phyloP scores from a whole-genome alignment of 2,113 vertebrate genomes.

The Tangachromis dhanisi region DNA sequence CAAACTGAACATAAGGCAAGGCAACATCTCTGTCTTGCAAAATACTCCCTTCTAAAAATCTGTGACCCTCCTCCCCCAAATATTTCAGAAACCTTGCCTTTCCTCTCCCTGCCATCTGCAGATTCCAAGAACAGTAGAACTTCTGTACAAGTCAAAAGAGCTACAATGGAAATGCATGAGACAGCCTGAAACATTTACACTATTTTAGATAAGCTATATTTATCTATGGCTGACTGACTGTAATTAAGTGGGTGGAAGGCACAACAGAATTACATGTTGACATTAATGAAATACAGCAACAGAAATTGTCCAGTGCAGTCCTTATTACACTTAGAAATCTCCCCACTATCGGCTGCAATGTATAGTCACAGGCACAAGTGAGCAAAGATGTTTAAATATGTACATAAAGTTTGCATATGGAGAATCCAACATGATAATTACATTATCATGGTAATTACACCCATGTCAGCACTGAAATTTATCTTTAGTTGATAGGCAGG shows the following conservation, averaged over 20 bases:
- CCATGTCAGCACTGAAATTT: background rate
- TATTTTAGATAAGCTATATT: background rate
- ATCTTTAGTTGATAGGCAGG: background rate
- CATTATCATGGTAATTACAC: background rate
- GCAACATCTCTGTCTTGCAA: background rate
- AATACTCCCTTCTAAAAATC: background rate
- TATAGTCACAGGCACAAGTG: background rate
- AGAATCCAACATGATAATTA: background rate
- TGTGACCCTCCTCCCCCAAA: background rate
- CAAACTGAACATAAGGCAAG: background rate
- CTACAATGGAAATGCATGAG: background rate
- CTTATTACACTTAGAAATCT: background rate
- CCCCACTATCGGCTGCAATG: fast-evolving
- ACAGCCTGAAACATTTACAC: background rate
- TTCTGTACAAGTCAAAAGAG: background rate
- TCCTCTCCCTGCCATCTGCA: background rate
- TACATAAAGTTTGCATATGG: background rate
- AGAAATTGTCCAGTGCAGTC: background rate
- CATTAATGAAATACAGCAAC: background rate
- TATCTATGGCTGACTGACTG: background rate
- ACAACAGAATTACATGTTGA: background rate
- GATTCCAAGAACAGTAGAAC: background rate
- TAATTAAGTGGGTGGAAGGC: background rate
- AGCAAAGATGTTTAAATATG: background rate
- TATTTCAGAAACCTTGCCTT: background rate